These are phyloP conservation scores for Oreochromis spilurus DNA, from an alignment of 2,113 vertebrate species.

Conservation along the genomic window DNA sequence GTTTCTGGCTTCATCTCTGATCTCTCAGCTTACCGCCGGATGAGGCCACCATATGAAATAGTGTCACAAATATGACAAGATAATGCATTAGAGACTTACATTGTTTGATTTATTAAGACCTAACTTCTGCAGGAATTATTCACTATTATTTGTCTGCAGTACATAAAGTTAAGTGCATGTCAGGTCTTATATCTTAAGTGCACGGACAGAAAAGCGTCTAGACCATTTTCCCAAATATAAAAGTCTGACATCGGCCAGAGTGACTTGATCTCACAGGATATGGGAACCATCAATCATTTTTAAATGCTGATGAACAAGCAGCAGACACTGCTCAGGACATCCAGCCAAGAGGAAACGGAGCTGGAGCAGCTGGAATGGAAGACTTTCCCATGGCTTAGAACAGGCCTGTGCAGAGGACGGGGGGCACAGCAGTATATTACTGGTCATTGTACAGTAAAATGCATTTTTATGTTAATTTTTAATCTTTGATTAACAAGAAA, in stretches of 20 bases:
- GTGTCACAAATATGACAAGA: not conserved
- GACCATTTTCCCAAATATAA: not conserved
- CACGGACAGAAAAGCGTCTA: not conserved
- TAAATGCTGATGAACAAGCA: conserved; percentile 10
- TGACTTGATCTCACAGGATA: not conserved
- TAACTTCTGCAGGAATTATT: not conserved
- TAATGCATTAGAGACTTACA: not conserved
- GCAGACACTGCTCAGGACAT: not conserved
- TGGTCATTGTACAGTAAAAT: not conserved
- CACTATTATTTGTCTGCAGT: not conserved
- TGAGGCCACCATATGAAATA: not conserved
- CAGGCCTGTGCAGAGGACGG: not conserved
- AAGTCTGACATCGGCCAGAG: not conserved
- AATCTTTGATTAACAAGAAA: not conserved
- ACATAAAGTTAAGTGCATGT: not conserved
- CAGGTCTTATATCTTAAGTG: not conserved
- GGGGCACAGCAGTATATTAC: not conserved
- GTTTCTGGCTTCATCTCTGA: not conserved
- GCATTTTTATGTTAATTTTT: not conserved
- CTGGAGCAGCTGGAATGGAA: not conserved
- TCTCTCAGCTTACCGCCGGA: not conserved
- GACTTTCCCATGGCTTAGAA: not conserved
- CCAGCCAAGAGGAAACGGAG: not conserved
- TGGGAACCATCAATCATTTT: conserved; percentile 3
- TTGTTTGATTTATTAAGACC: not conserved